These are phyloP conservation scores for Drosophila tripunctata DNA, from an alignment of 2,888 invertebrate species.

Conservation along the genomic window DNA sequence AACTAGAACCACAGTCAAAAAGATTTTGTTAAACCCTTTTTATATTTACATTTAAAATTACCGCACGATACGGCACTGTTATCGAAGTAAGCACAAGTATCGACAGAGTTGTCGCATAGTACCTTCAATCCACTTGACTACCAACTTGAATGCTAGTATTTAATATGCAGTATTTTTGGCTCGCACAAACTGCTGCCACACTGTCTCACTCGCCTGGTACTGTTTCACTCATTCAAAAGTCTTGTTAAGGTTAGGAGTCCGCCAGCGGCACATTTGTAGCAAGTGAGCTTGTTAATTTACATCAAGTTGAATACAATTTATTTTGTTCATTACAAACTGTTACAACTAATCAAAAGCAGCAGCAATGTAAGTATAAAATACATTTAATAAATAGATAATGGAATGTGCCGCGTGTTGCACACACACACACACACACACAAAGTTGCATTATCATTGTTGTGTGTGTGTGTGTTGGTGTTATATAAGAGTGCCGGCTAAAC, in stretches of 20 bases:
- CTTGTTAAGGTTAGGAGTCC: constrained; percentile 61
- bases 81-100: not conserved
- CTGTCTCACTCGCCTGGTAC: too few relatives aligned
- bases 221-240: constrained; percentile 50
- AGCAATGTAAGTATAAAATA: constrained; percentile 53
- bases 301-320: constrained; percentile 46
- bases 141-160: not conserved
- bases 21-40: too few relatives aligned
- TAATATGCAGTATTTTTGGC: not conserved
- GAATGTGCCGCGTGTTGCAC: constrained; percentile 4
- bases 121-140: too few relatives aligned
- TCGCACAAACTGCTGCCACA: constrained; percentile 11
- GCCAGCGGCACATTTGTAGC: constrained; percentile 57
- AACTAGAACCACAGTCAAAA: too few relatives aligned
- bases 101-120: not conserved
- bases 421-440: not conserved
- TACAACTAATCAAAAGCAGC: constrained; percentile 33
- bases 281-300: constrained; percentile 66
- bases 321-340: constrained; percentile 8
- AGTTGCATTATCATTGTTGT: constrained; percentile 39
- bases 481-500: constrained; percentile 67
- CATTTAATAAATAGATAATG: not conserved
- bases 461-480: constrained; percentile 33
- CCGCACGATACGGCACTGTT: too few relatives aligned
- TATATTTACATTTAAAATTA: too few relatives aligned